Evolutionary conservation across 1,140 invertebrate species (phyloP), one percentile per base, ranked within the genome.

Genomic region (Papilio polytes): DNA sequence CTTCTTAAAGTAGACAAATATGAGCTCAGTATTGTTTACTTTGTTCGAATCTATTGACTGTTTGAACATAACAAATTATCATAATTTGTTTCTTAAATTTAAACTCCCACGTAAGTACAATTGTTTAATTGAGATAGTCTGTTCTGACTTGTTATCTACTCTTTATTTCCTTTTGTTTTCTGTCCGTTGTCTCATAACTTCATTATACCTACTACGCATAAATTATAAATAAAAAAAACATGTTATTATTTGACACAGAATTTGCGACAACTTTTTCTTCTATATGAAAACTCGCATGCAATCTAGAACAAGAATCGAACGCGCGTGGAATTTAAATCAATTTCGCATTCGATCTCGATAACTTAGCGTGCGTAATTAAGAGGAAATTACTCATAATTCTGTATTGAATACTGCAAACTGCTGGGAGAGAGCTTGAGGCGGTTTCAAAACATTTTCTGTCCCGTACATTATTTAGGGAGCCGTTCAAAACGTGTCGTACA

Each of bases 391-490:
- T 80, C 76, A 63, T 81, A 83, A 83, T 83, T 83, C 77, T 8
- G 56, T 66, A 41, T 31, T 63, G 77, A 63, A 53, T 74, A 79
- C 66, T 81, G 80, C 72, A 70, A 59, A 78, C 81, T 72, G 78
- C 83, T 92, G 91, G 85, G 91, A 92, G 88, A 85, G 74, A 46
- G 90, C 91, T 83, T 53, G 81, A 12, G 87, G 91, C 86, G 12
- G 73, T 86, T 91, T 88, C 83, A 85, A 86, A 85, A 83, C 79
- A 78, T 59, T 79, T 80, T 46, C 73, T 78, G 74, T 88, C 85
- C 82, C 85, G 83, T 82, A 83, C 81, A 46, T 44, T 84, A 85
- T 70, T 80, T 82, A 79, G 80, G 56, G 74, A 73, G 63, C 85
- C 86, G 83, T 83, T 80, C 56, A 22, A 36, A 84, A 84, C 80